A percentile compares a stretch with the other conserved stretches of the same genome.
Conservation (phyloP, 2,888 invertebrate species). For the Oasisia sp. region DNA sequence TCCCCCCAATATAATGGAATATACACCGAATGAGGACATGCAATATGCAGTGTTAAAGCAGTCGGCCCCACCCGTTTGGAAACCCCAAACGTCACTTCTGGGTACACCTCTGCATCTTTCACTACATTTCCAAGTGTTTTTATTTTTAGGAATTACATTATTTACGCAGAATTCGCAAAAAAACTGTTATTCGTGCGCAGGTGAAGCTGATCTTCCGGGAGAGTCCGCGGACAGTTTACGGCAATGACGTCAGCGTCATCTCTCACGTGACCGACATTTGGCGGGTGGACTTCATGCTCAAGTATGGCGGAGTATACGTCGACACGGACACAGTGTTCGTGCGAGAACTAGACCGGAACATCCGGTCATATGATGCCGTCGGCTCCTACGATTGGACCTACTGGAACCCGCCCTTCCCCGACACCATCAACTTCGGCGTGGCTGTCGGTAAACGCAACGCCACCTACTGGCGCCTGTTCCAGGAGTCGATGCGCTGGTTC, state of each 20-base stretch:
- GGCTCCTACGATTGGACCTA: slow-evolving; percentile 58
- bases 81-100: too few species aligned
- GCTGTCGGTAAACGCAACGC: slow-evolving; percentile 53
- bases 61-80: too few species aligned
- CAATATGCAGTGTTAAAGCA: too few species aligned
- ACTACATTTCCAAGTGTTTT: too few species aligned
- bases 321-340: slow-evolving; percentile 62
- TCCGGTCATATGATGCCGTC: slow-evolving; percentile 52
- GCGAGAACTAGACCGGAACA: slow-evolving; percentile 41
- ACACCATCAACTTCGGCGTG: slow-evolving; percentile 51
- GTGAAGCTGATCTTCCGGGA: slow-evolving; percentile 42
- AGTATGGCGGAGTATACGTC: slow-evolving; percentile 62
- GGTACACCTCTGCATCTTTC: too few species aligned
- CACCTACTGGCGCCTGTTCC: slow-evolving; percentile 44
- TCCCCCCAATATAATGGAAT: too few species aligned
- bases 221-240: slow-evolving; percentile 41
- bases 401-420: slow-evolving; percentile 51
- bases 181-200: slow-evolving; percentile 30
- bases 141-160: too few species aligned
- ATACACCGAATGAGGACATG: too few species aligned
- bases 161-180: background rate
- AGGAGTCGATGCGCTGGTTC: slow-evolving; percentile 48
- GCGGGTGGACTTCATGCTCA: slow-evolving; percentile 58
- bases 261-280: slow-evolving; percentile 61
- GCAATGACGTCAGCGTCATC: slow-evolving; percentile 49